Evolutionary conservation across 2,797 vertebrate genomes (phyloP).

Genomic region (Macroramphosus scolopax): DNA sequence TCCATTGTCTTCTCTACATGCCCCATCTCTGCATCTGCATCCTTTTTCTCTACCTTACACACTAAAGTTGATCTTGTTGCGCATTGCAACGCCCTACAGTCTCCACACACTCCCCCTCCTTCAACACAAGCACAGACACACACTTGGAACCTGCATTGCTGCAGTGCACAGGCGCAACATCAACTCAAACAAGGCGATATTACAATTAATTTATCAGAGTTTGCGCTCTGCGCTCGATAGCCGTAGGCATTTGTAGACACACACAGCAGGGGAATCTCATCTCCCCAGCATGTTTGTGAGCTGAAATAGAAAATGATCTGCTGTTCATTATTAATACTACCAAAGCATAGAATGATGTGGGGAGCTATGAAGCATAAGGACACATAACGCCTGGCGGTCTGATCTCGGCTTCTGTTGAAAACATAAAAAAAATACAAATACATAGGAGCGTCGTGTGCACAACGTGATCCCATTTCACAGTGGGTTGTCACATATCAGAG

Average conservation of each 20-base stretch:
- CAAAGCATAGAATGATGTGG: slow-evolving; percentile 24
- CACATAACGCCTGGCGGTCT: slow-evolving; percentile 24
- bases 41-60: too few species aligned
- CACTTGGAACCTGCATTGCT: slow-evolving; percentile 16
- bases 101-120: too few species aligned
- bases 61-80: too few species aligned
- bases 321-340: slow-evolving; percentile 53
- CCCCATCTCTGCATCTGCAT: too few species aligned
- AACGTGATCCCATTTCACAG: slow-evolving; percentile 41
- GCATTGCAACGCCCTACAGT: too few species aligned
- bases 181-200: slow-evolving; percentile 33
- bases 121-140: not conserved
- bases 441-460: slow-evolving; percentile 19
- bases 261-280: slow-evolving; percentile 53
- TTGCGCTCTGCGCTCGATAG: slow-evolving; percentile 39
- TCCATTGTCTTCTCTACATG: too few species aligned
- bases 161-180: slow-evolving; percentile 24
- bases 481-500: slow-evolving; percentile 29
- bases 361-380: slow-evolving; percentile 15
- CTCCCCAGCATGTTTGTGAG: slow-evolving; percentile 48
- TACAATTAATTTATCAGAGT: slow-evolving; percentile 60
- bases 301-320: slow-evolving; percentile 43
- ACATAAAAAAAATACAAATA: slow-evolving; percentile 29
- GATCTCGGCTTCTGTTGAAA: too few species aligned
- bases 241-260: slow-evolving; percentile 49